Evolutionary conservation across 2,797 vertebrate genomes (phyloP).

Genomic region (Tamandua tetradactyla): DNA sequence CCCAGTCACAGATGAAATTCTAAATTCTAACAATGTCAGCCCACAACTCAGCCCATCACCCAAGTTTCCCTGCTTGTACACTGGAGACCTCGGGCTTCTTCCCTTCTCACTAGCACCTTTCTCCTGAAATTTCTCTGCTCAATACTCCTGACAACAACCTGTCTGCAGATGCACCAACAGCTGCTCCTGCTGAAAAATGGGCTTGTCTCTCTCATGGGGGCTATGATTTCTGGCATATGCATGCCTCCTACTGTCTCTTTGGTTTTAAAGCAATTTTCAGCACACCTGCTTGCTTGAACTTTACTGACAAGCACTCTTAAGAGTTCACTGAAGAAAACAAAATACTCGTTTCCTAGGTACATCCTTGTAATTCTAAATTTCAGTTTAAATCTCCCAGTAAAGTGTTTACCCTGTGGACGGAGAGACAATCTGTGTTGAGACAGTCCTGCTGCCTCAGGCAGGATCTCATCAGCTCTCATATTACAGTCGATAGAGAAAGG

Average conservation of each 20-base stretch:
- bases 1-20: slow-evolving; percentile 72
- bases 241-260: slow-evolving; percentile 68
- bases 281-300: slow-evolving; percentile 73
- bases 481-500: slow-evolving; percentile 55
- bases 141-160: slow-evolving; percentile 78
- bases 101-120: slow-evolving; percentile 58
- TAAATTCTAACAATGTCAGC: slow-evolving; percentile 65
- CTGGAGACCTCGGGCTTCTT: slow-evolving; percentile 67
- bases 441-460: slow-evolving; percentile 45
- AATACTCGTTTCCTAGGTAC: slow-evolving; percentile 72
- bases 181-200: slow-evolving; percentile 73
- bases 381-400: slow-evolving; percentile 67
- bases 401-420: slow-evolving; percentile 73
- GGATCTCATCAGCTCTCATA: slow-evolving; percentile 68
- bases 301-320: slow-evolving; percentile 69
- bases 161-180: slow-evolving; percentile 75
- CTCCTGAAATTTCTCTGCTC: slow-evolving; percentile 77
- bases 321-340: slow-evolving; percentile 72
- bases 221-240: slow-evolving; percentile 67
- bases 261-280: slow-evolving; percentile 79
- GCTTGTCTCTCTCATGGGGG: slow-evolving; percentile 67
- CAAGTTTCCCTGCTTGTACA: slow-evolving; percentile 50
- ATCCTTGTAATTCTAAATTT: slow-evolving; percentile 75
- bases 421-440: slow-evolving; percentile 71
- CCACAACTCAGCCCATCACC: slow-evolving; percentile 45